Evolutionary conservation across 2,113 vertebrate genomes (phyloP), one percentile per base, ranked within the genome.

Genomic region (Vireo altiloquus): DNA sequence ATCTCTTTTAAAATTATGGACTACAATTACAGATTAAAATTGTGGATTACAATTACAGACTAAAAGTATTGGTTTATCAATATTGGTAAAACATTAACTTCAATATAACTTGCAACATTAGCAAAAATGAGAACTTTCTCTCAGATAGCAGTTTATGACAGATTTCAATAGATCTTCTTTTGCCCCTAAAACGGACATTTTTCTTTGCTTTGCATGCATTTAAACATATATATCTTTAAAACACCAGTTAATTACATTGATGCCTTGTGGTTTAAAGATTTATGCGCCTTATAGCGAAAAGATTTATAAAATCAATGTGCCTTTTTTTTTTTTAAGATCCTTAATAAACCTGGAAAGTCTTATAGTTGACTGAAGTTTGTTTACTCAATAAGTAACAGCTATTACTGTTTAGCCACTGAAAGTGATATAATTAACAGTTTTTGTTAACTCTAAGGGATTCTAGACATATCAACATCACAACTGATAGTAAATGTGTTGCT

Each of bases 371-470:
- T 93, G 57, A 97, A 95, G 72, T 89, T 93, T 92, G 66, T 89
- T 97, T 95, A 90, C 69, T 91, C 33, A 93, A 82, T 65, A 93
- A 88, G 56, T 78, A 92, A 89, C 82, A 94, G 83, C 42, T 84
- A 54, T 74, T 61, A 64, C 44, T 83, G 60, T 95, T 95, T 82
- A 91, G 33, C 42, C 92, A 63, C 66, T 80, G 53, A 74, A 95
- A 72, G 35, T 81, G 75, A 85, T 90, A 78, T 90, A 95, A 95
- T 81, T 96, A 85, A 82, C 44, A 85, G 54, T 39, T 93, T 83
- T 54, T 72, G 68, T 52, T 39, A 93, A 75, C 64, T 86, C 68
- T 74, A 69, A 92, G 52, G 20, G 18, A 81, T 81, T 95, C 69
- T 47, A 79, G 57, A 56, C 79, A 74, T 74, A 76, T 78, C 64